These are phyloP conservation scores for Gastrophryne carolinensis DNA, from an alignment of 2,797 vertebrate species.

Conservation along the genomic window DNA sequence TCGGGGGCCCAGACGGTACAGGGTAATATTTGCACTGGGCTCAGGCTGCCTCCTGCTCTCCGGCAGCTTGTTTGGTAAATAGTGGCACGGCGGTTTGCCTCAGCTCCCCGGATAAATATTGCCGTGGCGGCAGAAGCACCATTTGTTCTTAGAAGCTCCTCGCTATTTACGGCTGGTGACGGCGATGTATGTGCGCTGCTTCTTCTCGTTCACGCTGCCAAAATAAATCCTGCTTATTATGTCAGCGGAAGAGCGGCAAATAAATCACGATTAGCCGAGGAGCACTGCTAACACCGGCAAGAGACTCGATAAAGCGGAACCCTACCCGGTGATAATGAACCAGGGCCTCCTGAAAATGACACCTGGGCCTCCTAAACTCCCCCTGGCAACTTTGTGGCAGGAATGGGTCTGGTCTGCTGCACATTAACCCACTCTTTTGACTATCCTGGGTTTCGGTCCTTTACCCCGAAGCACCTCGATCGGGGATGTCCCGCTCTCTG, in stretches of 20 bases:
- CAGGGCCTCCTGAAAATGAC: too few relatives aligned
- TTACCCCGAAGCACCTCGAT: too few relatives aligned
- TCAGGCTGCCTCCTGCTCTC: conserved; percentile 19
- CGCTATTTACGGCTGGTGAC: neutral
- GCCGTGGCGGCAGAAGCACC: neutral
- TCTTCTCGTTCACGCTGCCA: neutral
- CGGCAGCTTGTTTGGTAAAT: conserved; percentile 28
- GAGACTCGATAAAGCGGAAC: neutral
- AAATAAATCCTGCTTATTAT: conserved; percentile 19
- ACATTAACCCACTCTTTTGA: too few relatives aligned
- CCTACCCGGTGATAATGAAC: too few relatives aligned
- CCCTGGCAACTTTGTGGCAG: too few relatives aligned
- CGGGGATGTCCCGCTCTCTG: too few relatives aligned
- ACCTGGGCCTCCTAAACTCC: too few relatives aligned
- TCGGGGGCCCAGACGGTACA: too few relatives aligned
- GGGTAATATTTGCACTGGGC: conserved; percentile 23
- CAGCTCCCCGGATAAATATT: neutral
- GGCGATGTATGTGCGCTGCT: neutral
- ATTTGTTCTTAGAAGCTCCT: conserved; percentile 14
- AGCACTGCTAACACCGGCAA: neutral
- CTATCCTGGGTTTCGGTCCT: too few relatives aligned
- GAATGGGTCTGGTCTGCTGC: too few relatives aligned
- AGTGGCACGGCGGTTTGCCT: conserved; percentile 7
- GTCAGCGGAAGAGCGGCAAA: neutral
- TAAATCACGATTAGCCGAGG: conserved; percentile 6